These are phyloP conservation scores for Fulica atra DNA, from an alignment of 2,113 vertebrate genomes.

Conservation along the genomic window DNA sequence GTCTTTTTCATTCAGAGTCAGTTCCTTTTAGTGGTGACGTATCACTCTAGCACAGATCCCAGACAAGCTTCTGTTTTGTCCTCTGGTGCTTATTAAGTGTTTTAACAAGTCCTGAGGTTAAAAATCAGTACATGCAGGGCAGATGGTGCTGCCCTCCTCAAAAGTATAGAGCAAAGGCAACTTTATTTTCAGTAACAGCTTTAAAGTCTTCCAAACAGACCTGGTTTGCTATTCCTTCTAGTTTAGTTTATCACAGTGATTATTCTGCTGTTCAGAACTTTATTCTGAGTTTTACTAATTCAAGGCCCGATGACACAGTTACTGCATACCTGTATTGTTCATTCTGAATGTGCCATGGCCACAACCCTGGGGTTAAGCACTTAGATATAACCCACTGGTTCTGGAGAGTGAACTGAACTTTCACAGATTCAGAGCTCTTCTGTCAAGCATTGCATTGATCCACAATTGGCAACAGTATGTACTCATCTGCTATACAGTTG, in stretches of 20 bases:
- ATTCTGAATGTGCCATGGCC: not conserved
- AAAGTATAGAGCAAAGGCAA: not conserved
- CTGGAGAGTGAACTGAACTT: not conserved
- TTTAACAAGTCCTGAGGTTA: not conserved
- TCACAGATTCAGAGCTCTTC: not conserved
- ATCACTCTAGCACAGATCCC: not conserved
- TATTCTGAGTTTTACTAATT: not conserved
- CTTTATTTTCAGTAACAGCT: not conserved
- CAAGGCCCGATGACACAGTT: not conserved
- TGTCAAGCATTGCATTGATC: not conserved
- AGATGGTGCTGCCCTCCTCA: not conserved
- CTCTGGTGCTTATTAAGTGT: not conserved
- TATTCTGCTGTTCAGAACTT: not conserved
- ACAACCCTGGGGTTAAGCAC: not conserved
- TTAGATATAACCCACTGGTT: not conserved
- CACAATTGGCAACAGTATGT: not conserved
- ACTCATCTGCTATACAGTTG: not conserved
- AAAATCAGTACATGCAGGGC: not conserved
- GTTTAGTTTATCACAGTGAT: not conserved
- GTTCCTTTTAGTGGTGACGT: not conserved
- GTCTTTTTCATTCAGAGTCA: not conserved
- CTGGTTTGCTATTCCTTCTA: not conserved
- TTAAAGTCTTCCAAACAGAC: not conserved
- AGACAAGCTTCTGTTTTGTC: not conserved
- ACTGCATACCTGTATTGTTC: not conserved